Evolutionary conservation across 2,797 vertebrate genomes (phyloP).

Genomic region (Channallabes apus): DNA sequence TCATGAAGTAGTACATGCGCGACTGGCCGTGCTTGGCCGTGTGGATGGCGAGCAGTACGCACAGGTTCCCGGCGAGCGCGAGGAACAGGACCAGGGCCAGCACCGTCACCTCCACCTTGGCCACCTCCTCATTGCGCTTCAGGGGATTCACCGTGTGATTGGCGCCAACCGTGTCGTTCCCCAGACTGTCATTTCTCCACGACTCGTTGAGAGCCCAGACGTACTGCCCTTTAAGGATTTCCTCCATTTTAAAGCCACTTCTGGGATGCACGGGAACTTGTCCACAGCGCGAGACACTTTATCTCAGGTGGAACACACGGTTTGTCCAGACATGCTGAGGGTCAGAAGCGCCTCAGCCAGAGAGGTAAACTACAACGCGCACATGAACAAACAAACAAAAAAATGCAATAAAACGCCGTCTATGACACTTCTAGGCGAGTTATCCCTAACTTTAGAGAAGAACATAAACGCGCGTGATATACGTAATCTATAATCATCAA

Average conservation of each 20-base stretch:
- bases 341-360: not conserved
- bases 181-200: constrained; percentile 63
- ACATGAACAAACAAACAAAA: not conserved
- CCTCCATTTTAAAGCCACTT: constrained; percentile 66
- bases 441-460: not conserved
- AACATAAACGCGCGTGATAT: not conserved
- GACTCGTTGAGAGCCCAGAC: constrained; percentile 65
- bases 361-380: not conserved
- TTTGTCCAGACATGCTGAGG: constrained; percentile 18
- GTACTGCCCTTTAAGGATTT: constrained; percentile 62
- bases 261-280: constrained; percentile 22
- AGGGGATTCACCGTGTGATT: constrained; percentile 80
- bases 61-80: constrained; percentile 88
- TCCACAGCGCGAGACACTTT: not conserved
- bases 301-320: not conserved
- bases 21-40: constrained; percentile 87
- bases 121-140: constrained; percentile 91
- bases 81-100: constrained; percentile 88
- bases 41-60: constrained; percentile 89
- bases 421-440: not conserved
- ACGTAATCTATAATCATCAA: not conserved
- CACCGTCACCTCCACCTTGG: constrained; percentile 92
- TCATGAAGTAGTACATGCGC: constrained; percentile 99
- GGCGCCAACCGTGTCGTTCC: constrained; percentile 61
- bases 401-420: not conserved